phyloP scores from a whole-genome alignment of 2,113 vertebrate genomes.

The Tautogolabrus adspersus region DNA sequence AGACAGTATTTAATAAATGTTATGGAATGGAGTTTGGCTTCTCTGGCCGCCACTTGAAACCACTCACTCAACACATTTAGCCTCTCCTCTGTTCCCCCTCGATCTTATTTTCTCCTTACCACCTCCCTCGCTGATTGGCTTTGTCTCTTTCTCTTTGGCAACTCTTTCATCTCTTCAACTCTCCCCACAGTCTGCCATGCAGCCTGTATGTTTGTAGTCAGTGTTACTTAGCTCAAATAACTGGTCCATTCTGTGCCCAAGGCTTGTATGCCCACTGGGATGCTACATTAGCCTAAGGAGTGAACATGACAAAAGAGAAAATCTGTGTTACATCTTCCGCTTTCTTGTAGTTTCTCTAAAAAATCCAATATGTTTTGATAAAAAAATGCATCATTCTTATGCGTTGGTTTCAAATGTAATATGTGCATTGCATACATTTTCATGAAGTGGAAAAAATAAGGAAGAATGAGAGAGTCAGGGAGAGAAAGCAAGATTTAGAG shows the following conservation, averaged over 20 bases:
- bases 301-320: slow-evolving; percentile 21
- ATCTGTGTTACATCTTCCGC: slow-evolving; percentile 7
- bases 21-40: slow-evolving; percentile 72
- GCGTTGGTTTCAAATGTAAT: slow-evolving; percentile 14
- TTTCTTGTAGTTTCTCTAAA: slow-evolving; percentile 14
- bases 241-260: slow-evolving; percentile 49
- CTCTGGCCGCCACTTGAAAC: slow-evolving; percentile 60
- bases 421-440: slow-evolving; percentile 32
- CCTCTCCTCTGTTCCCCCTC: slow-evolving; percentile 31
- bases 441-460: slow-evolving; percentile 20
- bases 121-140: slow-evolving; percentile 47
- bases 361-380: slow-evolving; percentile 1
- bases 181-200: slow-evolving; percentile 13
- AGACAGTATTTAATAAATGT: slow-evolving; percentile 79
- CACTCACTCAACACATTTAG: slow-evolving; percentile 70
- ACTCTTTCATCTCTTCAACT: slow-evolving; percentile 43
- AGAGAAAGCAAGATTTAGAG: slow-evolving; percentile 50
- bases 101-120: slow-evolving; percentile 44
- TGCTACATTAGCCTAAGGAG: slow-evolving; percentile 44
- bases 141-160: slow-evolving; percentile 43
- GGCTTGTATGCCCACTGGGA: slow-evolving; percentile 47
- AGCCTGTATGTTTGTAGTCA: slow-evolving; percentile 31
- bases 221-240: slow-evolving; percentile 42
- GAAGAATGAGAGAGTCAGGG: slow-evolving; percentile 5
- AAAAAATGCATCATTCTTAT: slow-evolving; percentile 3